Conservation (phyloP, 2,113 vertebrate genomes). For the Terrapene triunguis region DNA sequence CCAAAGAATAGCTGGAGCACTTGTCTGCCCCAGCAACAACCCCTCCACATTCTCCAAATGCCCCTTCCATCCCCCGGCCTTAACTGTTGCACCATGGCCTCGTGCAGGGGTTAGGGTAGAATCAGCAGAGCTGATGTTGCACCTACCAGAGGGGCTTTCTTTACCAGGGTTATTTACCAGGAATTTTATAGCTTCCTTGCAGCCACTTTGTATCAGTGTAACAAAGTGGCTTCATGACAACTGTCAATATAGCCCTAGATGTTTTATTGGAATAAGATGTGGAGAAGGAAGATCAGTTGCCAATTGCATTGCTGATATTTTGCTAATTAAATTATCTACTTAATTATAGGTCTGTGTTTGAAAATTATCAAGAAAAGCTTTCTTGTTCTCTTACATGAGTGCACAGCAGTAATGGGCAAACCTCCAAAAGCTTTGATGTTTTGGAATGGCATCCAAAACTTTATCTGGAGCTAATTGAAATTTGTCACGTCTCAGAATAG, state of each 20-base stretch:
- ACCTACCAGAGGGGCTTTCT: accelerated
- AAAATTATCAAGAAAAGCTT: not conserved
- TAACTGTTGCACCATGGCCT: not conserved
- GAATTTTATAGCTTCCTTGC: not conserved
- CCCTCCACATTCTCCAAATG: no score
- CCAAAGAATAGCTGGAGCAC: not conserved
- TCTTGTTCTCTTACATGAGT: not conserved
- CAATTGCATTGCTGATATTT: not conserved
- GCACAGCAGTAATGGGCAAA: not conserved
- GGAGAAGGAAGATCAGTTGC: not conserved
- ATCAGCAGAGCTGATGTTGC: not conserved
- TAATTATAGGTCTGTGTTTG: not conserved
- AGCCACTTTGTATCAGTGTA: not conserved
- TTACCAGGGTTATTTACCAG: not conserved
- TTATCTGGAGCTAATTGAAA: not conserved
- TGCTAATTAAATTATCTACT: not conserved
- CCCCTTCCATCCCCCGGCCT: not conserved
- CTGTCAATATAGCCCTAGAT: not conserved
- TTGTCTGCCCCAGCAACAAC: not conserved
- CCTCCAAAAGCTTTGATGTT: not conserved
- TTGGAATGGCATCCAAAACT: not conserved
- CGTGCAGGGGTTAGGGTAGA: not conserved
- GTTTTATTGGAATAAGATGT: not conserved
- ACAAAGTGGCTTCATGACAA: not conserved
- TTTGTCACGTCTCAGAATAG: not conserved